These are phyloP conservation scores for Esox niger DNA, from an alignment of 2,113 vertebrate genomes.

Conservation along the genomic window DNA sequence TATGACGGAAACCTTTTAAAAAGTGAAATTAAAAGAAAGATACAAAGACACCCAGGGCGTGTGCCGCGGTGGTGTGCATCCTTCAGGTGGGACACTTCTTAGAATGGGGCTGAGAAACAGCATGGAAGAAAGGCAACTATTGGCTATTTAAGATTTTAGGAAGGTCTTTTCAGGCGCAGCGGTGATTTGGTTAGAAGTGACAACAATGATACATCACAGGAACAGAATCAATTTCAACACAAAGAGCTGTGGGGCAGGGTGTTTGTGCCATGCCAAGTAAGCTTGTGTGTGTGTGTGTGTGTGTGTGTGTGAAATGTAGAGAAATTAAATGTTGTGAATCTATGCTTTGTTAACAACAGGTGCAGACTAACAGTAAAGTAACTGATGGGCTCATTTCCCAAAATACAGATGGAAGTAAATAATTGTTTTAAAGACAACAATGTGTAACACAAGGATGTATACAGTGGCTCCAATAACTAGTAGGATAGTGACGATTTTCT, in stretches of 20 bases:
- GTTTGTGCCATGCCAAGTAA: not conserved
- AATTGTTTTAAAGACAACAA: too few relatives aligned
- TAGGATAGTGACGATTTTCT: too few relatives aligned
- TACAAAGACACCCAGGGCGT: not conserved
- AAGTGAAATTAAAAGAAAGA: constrained; percentile 36
- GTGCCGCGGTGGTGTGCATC: constrained; percentile 40
- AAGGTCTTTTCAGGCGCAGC: constrained; percentile 56
- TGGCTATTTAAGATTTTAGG: too few relatives aligned
- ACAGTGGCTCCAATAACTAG: too few relatives aligned
- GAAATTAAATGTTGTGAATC: not conserved
- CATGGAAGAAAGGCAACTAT: constrained; percentile 41
- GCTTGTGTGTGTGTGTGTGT: not conserved
- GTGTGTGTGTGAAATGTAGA: not conserved
- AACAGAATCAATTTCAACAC: constrained; percentile 56
- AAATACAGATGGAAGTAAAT: too few relatives aligned
- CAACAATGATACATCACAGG: constrained; percentile 71
- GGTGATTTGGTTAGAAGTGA: constrained; percentile 64
- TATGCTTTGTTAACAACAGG: not conserved
- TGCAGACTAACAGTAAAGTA: too few relatives aligned
- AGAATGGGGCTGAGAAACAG: constrained; percentile 37
- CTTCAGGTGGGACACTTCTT: constrained; percentile 40
- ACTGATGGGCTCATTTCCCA: too few relatives aligned
- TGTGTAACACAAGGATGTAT: too few relatives aligned
- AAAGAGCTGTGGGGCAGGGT: constrained; percentile 22
- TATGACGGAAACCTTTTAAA: constrained; percentile 32